Percentiles rank a stretch among this genome's conserved stretches.
Conservation (phyloP, 1,140 invertebrate genomes). For the Eurosta solidaginis region DNA sequence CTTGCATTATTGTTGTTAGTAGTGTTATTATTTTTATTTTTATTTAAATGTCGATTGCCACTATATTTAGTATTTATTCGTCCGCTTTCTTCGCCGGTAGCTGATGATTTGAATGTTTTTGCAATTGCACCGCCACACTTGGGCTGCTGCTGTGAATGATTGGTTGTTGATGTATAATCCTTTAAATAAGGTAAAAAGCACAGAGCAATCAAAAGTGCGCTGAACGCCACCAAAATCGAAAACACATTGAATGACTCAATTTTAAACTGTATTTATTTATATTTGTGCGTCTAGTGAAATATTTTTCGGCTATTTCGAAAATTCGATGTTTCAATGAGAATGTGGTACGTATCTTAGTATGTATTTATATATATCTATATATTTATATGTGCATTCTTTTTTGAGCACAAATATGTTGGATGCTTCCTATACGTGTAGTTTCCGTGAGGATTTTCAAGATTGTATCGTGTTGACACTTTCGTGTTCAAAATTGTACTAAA, state of each 20-base stretch:
- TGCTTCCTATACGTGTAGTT: not conserved
- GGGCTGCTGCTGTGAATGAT: not conserved
- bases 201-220: not conserved
- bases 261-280: not conserved
- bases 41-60: constrained; percentile 43
- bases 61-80: constrained; percentile 14
- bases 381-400: not conserved
- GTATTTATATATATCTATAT: too few relatives aligned
- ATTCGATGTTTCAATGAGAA: not conserved
- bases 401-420: not conserved
- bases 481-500: constrained; percentile 2
- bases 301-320: constrained; percentile 1
- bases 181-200: constrained; percentile 2
- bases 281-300: not conserved
- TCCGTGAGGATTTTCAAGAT: not conserved
- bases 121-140: not conserved
- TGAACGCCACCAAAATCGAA: not conserved
- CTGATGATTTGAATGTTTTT: not conserved
- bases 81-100: not conserved
- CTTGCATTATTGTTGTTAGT: constrained; percentile 29
- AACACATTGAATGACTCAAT: constrained; percentile 21
- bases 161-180: not conserved
- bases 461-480: not conserved
- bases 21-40: constrained; percentile 35
- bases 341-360: too few relatives aligned